phyloP scores from a whole-genome alignment of 2,113 vertebrate species.

The Dinomys branickii region DNA sequence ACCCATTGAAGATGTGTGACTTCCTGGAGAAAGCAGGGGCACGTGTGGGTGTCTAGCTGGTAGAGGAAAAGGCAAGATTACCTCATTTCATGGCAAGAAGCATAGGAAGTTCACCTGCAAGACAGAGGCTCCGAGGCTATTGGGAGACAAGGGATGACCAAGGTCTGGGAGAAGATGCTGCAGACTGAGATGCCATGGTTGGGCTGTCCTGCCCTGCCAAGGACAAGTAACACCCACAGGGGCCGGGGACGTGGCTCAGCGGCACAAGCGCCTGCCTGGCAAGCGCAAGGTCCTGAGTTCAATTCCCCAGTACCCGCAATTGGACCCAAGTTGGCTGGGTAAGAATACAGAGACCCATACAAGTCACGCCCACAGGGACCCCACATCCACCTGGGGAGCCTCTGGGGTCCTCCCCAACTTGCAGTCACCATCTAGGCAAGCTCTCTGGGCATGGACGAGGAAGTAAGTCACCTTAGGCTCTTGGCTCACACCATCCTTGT shows the following conservation, averaged over 20 bases:
- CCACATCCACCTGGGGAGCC: background rate
- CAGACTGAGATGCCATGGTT: accelerated
- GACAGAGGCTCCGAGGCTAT: background rate
- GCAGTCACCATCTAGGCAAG: background rate
- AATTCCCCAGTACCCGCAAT: too few species aligned
- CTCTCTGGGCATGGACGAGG: accelerated
- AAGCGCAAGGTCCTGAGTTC: too few species aligned
- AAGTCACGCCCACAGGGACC: too few species aligned
- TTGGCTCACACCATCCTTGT: accelerated
- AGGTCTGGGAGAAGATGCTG: background rate
- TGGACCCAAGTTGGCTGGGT: too few species aligned
- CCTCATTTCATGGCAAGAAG: accelerated
- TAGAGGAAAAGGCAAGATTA: background rate
- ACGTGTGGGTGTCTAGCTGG: background rate
- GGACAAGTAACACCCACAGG: background rate
- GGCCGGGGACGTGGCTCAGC: too few species aligned
- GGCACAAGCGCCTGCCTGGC: too few species aligned
- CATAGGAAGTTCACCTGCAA: too few species aligned
- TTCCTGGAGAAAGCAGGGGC: background rate
- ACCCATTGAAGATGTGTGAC: accelerated
- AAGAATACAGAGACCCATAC: too few species aligned
- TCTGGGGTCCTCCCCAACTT: accelerated
- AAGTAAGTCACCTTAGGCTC: too few species aligned
- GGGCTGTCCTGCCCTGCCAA: background rate
- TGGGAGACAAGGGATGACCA: background rate